phyloP scores from a whole-genome alignment of 2,888 invertebrate species.

The Yponomeuta sedellus region DNA sequence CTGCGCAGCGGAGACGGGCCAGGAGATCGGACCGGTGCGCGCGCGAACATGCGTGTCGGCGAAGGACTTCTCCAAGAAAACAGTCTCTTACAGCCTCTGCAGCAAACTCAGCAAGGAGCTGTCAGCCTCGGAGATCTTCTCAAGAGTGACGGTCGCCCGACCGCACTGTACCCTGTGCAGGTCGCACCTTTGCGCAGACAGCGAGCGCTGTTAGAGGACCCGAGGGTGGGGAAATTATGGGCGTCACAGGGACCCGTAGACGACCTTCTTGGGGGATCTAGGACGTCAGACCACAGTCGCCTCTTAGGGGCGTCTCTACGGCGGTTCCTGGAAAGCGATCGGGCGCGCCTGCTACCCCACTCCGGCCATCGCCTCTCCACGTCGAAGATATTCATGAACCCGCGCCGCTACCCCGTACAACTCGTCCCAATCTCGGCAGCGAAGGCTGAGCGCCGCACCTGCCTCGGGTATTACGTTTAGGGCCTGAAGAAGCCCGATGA shows the following conservation, averaged over 20 bases:
- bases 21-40: conserved; percentile 66
- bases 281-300: too few species aligned
- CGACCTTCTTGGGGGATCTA: too few species aligned
- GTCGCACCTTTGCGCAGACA: conserved; percentile 56
- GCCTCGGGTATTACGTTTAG: too few species aligned
- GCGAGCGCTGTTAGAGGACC: neutral
- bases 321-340: too few species aligned
- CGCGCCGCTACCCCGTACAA: too few species aligned
- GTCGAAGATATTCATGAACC: too few species aligned
- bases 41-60: conserved; percentile 67
- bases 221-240: neutral
- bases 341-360: too few species aligned
- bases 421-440: too few species aligned
- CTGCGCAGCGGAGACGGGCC: conserved; percentile 57
- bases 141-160: conserved; percentile 55
- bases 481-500: too few species aligned
- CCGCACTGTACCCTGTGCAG: conserved; percentile 65
- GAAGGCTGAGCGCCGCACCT: too few species aligned
- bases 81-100: conserved; percentile 66
- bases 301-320: too few species aligned
- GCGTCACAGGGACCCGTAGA: neutral
- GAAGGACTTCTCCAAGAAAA: conserved; percentile 66
- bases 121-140: conserved; percentile 65
- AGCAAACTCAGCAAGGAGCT: conserved; percentile 64
- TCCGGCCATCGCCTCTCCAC: too few species aligned